Evolutionary conservation across 2,888 invertebrate genomes (phyloP).

Genomic region (Drosophila histrio): DNA sequence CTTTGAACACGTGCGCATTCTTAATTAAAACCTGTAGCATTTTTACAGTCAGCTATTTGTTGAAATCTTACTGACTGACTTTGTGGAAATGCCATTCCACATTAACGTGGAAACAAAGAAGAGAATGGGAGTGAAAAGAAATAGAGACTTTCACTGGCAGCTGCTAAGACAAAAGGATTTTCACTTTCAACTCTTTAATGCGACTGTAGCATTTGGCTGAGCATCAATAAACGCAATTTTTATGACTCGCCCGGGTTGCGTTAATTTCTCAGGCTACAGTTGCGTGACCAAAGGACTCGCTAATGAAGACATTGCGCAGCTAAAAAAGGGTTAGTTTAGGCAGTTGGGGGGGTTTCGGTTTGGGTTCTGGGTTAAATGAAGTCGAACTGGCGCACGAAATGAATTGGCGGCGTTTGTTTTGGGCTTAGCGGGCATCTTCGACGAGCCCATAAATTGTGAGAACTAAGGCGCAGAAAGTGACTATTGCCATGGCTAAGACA

Average conservation of each 20-base stretch:
- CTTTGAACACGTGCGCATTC: conserved; percentile 66
- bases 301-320: conserved; percentile 70
- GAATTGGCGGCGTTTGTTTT: conserved; percentile 74
- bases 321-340: conserved; percentile 54
- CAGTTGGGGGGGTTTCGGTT: neutral
- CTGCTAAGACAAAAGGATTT: conserved; percentile 67
- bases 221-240: conserved; percentile 81
- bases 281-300: conserved; percentile 75
- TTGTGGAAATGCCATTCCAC: neutral
- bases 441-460: conserved; percentile 70
- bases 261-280: conserved; percentile 75
- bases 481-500: conserved; percentile 5
- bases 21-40: conserved; percentile 54
- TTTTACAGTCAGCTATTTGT: conserved; percentile 16
- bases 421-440: conserved; percentile 68
- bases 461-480: conserved; percentile 31
- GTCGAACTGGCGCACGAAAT: conserved; percentile 80
- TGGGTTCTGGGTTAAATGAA: conserved; percentile 78
- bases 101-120: neutral
- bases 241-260: conserved; percentile 62
- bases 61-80: neutral
- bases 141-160: neutral
- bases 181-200: conserved; percentile 41
- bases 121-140: neutral
- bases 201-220: conserved; percentile 55